phyloP scores from a whole-genome alignment of 1,140 invertebrate species.

The Limonius californicus region DNA sequence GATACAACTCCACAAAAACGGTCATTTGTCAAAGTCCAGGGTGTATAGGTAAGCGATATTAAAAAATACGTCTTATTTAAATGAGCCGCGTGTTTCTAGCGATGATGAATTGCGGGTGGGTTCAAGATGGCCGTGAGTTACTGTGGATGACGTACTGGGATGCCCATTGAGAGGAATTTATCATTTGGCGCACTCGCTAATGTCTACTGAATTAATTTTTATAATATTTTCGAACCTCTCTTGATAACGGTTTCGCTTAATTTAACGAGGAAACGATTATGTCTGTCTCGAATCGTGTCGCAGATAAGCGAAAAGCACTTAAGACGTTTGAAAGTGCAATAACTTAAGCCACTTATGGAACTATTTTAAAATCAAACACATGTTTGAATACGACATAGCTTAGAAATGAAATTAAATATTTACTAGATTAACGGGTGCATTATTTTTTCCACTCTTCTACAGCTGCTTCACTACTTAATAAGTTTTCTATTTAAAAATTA shows the following conservation, averaged over 20 bases:
- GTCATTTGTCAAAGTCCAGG: constrained; percentile 30
- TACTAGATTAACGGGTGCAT: neutral
- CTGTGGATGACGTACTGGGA: constrained; percentile 24
- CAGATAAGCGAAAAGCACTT: neutral
- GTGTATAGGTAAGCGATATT: constrained; percentile 33
- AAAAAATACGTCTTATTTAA: constrained; percentile 36
- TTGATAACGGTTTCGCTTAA: neutral
- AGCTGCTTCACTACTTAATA: no score
- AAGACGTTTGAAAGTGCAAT: neutral
- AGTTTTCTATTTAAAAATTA: no score
- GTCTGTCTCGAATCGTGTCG: neutral
- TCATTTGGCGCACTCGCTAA: neutral
- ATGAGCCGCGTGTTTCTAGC: constrained; percentile 24
- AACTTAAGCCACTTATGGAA: no score
- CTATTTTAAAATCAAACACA: neutral
- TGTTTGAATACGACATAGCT: neutral
- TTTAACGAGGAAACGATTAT: neutral
- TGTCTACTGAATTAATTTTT: neutral
- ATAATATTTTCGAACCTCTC: neutral
- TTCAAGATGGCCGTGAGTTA: constrained; percentile 28
- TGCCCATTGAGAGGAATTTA: constrained; percentile 8
- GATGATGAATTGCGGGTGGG: constrained; percentile 32
- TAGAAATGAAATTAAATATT: neutral
- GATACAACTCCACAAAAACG: constrained; percentile 20
- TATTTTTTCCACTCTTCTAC: neutral